A percentile compares a stretch with the other conserved stretches of the same genome.
Evolutionary conservation across 2,797 vertebrate genomes (phyloP).

Genomic region (Sparus aurata): DNA sequence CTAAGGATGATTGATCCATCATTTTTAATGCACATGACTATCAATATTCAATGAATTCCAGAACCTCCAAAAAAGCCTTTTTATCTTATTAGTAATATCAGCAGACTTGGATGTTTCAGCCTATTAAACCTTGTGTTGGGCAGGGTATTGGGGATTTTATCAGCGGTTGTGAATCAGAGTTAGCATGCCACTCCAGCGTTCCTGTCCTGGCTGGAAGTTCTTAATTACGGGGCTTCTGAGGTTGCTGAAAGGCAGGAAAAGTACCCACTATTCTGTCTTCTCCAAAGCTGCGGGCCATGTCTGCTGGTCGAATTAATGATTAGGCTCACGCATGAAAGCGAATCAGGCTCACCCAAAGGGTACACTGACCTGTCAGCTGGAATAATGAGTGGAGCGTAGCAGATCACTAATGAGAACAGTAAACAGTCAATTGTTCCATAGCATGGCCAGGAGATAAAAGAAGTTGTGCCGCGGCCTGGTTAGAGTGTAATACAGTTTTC

Average conservation of each 20-base stretch:
- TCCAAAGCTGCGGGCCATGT: slow-evolving; percentile 70
- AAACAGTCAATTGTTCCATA: slow-evolving; percentile 73
- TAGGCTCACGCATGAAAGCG: slow-evolving; percentile 69
- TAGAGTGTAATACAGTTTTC: slow-evolving; percentile 30
- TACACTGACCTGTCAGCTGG: slow-evolving; percentile 78
- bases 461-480: slow-evolving; percentile 31
- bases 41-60: slow-evolving; percentile 29
- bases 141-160: slow-evolving; percentile 24
- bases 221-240: slow-evolving; percentile 64
- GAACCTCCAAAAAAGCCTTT: slow-evolving; percentile 20
- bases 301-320: slow-evolving; percentile 77
- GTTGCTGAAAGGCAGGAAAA: slow-evolving; percentile 63
- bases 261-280: slow-evolving; percentile 61
- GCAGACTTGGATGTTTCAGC: slow-evolving; percentile 21
- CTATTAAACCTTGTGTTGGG: slow-evolving; percentile 7
- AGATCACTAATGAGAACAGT: slow-evolving; percentile 78
- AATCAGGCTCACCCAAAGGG: slow-evolving; percentile 75
- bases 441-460: slow-evolving; percentile 56
- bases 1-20: slow-evolving; percentile 39
- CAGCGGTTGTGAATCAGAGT: slow-evolving; percentile 31
- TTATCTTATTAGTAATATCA: slow-evolving; percentile 30
- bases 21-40: slow-evolving; percentile 24
- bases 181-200: slow-evolving; percentile 44
- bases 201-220: slow-evolving; percentile 57
- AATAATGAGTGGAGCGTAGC: slow-evolving; percentile 77